Percentiles rank a stretch among this genome's conserved stretches.
Evolutionary conservation across 1,140 invertebrate genomes (phyloP).

Genomic region (Paraescarpia echinospica): DNA sequence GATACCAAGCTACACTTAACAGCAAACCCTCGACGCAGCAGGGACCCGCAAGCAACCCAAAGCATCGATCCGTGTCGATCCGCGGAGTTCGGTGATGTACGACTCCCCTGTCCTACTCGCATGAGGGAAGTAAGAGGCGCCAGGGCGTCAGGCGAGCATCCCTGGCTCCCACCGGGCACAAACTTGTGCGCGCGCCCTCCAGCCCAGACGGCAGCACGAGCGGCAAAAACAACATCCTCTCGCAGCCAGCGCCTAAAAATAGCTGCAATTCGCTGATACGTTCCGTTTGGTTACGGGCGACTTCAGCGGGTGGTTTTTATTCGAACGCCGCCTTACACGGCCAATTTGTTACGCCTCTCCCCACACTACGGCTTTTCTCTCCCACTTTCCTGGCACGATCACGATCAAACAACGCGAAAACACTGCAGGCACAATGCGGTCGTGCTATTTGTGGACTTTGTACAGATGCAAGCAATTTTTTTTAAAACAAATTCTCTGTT

Average conservation of each 20-base stretch:
- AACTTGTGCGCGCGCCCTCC: not conserved
- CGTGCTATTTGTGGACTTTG: not conserved
- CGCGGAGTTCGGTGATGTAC: not conserved
- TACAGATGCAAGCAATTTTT: not conserved
- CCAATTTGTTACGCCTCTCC: not conserved
- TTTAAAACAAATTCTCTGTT: not conserved
- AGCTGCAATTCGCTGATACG: not conserved
- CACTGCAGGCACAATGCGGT: not conserved
- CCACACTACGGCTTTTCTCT: not conserved
- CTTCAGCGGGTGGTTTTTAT: conserved; percentile 4
- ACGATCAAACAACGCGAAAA: not conserved
- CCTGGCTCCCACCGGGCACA: not conserved
- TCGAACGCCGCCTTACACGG: not conserved
- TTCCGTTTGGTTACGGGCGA: conserved; percentile 3
- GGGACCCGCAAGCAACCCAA: not conserved
- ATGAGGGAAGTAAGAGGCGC: not conserved
- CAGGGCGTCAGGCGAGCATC: not conserved
- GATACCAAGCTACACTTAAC: not conserved
- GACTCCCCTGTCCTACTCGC: not conserved
- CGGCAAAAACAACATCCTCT: not conserved
- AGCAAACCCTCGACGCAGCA: not conserved
- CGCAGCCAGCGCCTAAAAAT: not conserved
- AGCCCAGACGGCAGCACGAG: not conserved
- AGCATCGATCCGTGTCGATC: not conserved
- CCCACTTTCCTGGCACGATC: not conserved